Evolutionary conservation across 2,113 vertebrate species (phyloP), one percentile per base, ranked within the genome.

Genomic region (Falco punctatus): DNA sequence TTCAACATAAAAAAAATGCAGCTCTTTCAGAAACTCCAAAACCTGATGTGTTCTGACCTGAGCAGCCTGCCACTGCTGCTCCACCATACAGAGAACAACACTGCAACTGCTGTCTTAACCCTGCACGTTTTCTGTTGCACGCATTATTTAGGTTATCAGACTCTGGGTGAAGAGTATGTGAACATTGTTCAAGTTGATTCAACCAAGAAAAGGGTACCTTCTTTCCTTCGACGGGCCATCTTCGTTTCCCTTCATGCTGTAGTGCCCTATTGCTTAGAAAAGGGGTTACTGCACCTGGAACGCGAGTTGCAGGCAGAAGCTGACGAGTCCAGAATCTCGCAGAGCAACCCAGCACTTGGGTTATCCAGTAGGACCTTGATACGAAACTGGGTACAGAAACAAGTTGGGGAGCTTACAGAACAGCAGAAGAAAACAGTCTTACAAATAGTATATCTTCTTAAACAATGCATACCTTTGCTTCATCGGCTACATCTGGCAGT

Each of bases 111-210:
- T 49, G 4, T 46, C 80, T 87, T 11, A 84, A 86, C 14, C 24
- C 26, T 23, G 10, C 5, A 0, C 19, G 15, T 67, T 75, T 62
- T 70, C 26, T 67, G 23, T 70, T 46, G 28, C 44, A 6, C 10
- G 0, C 13, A 0, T n/a, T 59, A 6, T 64, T 61, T 21, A 99
- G 99, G 99, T 79, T 99, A 98, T 90, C 99, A 99, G 96, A 99
- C 99, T 2, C 98, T 99, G 33, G 99, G 99, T 2, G 99, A 99
- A 80, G 99, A 99, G 86, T 99, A 99, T 0, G 99, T 99, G 10
- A 98, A 97, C 86, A 95, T 99, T 15, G 44, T 99, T 30, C 99
- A 99, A 96, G 99, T 99, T 26, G 99, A 99, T 94, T 97, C 98
- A 1, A 98, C 97, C 24, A 97, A 88, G 90, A 97, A 88, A 9